Conservation (phyloP, 92 coral and sea anemone species). For the Hydrozoanthus gracilis region DNA sequence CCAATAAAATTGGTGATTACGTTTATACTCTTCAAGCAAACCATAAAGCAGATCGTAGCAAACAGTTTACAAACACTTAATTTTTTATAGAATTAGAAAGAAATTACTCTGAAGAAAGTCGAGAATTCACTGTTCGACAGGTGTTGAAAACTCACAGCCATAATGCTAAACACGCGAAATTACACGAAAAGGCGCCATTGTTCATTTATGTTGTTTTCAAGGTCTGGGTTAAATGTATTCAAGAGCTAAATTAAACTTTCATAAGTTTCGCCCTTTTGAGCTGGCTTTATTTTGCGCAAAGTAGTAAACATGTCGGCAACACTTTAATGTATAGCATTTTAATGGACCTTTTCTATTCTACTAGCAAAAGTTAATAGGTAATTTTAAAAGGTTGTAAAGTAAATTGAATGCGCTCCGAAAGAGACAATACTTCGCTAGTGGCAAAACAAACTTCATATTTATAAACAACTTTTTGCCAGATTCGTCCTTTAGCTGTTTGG, state of each 20-base stretch:
- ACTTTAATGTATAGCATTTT: neutral
- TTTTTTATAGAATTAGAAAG: neutral
- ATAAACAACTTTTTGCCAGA: neutral
- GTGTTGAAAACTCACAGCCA: neutral
- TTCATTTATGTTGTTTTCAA: conserved; percentile 14
- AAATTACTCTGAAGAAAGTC: neutral
- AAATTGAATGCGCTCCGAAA: neutral
- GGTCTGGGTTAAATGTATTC: neutral
- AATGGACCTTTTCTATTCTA: neutral
- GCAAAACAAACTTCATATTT: neutral
- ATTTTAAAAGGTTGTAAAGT: neutral
- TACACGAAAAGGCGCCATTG: conserved; percentile 9
- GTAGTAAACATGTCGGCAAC: neutral
- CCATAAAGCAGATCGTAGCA: no score
- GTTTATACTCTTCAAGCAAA: no score
- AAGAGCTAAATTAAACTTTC: conserved; percentile 19
- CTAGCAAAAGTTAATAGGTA: neutral
- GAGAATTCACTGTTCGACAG: neutral
- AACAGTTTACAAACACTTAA: no score
- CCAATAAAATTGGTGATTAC: neutral
- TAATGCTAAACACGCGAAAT: no score
- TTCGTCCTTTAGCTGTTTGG: no score
- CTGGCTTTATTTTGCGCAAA: neutral
- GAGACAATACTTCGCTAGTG: neutral
- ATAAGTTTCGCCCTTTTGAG: neutral